Evolutionary conservation across 2,888 invertebrate species (phyloP), one percentile per base, ranked within the genome.

Genomic region (Drosophila meridiana): DNA sequence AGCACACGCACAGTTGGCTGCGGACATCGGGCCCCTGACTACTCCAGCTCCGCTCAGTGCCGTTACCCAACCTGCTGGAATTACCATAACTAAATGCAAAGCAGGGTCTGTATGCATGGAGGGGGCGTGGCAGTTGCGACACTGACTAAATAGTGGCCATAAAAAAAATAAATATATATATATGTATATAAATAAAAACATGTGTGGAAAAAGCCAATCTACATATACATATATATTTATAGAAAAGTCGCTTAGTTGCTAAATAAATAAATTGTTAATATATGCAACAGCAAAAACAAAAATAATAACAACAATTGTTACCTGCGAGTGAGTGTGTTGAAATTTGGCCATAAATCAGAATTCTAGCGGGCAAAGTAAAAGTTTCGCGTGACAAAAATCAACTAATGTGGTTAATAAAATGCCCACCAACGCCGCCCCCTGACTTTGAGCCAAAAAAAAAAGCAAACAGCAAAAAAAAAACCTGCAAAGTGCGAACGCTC

Each of bases 331-430:
- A 78, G 83, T 86, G 86, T 78, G 83, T 78, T 74, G 74, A 76
- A 76, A 87, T 83, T 88, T 78, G 69, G 69, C 78, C 74, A 88
- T 87, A 87, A 87, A 87, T 87, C 89, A 90, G 77, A 79, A 56
- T 89, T 86, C 75, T 56, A 69, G 71, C 64, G 61, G 65, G 32
- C 62, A 47, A 42, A 28, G 26, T 28, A 56, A 65, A 78, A 79
- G 75, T 83, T 85, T 90, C 75, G 91, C 90, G 90, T 90, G 90
- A 91, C 90, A 87, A 87, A 85, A 91, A 90, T 87, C 91, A 89
- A 85, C 90, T 91, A 85, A 90, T 82, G 82, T 83, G 80, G 83
- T 82, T 89, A 88, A 87, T 89, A 90, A 88, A 82, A 60, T 69
- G 59, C 38, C 36, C 34, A 28, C 36, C 50, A 48, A 11, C 32